Conservation (phyloP, 1,140 invertebrate genomes). For the Apis dorsata region DNA sequence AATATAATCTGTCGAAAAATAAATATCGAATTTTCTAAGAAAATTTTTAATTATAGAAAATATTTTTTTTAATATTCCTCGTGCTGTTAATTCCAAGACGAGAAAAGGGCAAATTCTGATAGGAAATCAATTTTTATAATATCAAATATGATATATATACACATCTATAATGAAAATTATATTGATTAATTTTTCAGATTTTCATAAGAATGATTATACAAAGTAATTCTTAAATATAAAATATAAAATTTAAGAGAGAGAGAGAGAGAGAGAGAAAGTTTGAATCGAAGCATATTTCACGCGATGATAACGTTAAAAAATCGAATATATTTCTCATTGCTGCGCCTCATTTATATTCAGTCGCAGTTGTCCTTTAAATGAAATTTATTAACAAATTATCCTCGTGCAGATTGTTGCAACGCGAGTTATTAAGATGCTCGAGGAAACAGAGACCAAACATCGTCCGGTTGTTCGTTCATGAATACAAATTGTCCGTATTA, state of each 20-base stretch:
- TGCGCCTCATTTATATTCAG: not conserved
- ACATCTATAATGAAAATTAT: no score
- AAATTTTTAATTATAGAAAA: not conserved
- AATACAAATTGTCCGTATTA: constrained; percentile 20
- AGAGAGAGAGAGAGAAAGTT: not conserved
- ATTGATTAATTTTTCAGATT: no score
- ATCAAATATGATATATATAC: no score
- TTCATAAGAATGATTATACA: not conserved
- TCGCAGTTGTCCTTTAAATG: not conserved
- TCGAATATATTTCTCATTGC: not conserved
- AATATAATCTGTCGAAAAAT: no score
- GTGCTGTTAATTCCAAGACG: no score
- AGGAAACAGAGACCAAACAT: not conserved
- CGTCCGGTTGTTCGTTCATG: not conserved
- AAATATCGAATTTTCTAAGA: not conserved
- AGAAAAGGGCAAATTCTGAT: no score
- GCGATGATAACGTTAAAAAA: not conserved
- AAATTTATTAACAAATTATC: constrained; percentile 21
- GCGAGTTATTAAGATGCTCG: not conserved
- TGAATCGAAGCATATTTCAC: not conserved
- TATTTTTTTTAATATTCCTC: no score
- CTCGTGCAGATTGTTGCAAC: not conserved
- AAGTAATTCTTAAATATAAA: not conserved
- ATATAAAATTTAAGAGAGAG: not conserved
- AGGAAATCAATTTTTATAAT: no score